Conservation (phyloP, 2,888 invertebrate species). For the Macrophya annulata region DNA sequence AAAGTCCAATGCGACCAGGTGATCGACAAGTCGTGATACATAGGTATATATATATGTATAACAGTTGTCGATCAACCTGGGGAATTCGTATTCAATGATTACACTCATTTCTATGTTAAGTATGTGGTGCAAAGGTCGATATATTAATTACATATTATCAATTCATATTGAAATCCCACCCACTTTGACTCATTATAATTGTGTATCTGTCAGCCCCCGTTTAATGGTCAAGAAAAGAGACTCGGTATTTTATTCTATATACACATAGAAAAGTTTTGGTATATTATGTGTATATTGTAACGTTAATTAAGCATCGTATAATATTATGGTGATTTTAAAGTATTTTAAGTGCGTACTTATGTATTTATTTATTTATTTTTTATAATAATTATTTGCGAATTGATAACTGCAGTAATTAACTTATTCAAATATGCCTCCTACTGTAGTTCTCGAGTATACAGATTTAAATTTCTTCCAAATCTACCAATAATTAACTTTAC, state of each 20-base stretch:
- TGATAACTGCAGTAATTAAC: not conserved
- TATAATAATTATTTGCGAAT: not conserved
- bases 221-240: not conserved
- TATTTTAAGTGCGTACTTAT: not conserved
- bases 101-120: not conserved
- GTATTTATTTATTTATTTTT: not conserved
- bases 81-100: slow-evolving; percentile 10
- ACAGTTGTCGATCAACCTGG: slow-evolving; percentile 11
- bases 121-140: not conserved
- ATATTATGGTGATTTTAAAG: not conserved
- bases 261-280: not conserved
- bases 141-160: not conserved
- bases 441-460: not conserved
- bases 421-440: not conserved
- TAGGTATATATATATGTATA: not conserved
- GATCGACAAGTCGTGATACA: not conserved
- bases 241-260: too few species aligned
- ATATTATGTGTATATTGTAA: not conserved
- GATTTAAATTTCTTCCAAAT: not conserved
- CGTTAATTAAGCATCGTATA: not conserved
- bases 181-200: not conserved
- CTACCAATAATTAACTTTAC: not conserved
- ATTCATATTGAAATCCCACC: not conserved
- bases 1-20: not conserved
- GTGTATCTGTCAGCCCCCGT: not conserved